phyloP scores from a whole-genome alignment of 2,888 invertebrate genomes.

The Andrena marginata region DNA sequence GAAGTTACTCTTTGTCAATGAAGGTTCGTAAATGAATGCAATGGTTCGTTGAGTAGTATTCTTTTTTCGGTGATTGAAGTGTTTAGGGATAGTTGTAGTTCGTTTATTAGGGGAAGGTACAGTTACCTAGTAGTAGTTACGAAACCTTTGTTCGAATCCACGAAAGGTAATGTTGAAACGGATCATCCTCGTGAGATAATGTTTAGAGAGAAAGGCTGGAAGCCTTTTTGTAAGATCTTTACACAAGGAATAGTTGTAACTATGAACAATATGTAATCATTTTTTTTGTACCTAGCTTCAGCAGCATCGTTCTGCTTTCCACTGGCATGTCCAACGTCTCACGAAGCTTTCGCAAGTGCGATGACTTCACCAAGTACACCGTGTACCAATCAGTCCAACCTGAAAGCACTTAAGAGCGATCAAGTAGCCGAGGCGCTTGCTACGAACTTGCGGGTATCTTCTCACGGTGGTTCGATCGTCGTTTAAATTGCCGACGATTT shows the following conservation, averaged over 20 bases:
- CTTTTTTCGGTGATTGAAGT: no score
- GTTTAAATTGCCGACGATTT: constrained; percentile 47
- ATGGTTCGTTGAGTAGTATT: no score
- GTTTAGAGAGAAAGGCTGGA: no score
- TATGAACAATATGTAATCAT: constrained; percentile 2
- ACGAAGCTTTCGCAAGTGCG: constrained; percentile 34
- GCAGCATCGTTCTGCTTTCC: constrained; percentile 7
- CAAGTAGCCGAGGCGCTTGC: constrained; percentile 55
- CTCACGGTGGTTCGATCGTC: constrained; percentile 71
- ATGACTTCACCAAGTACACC: constrained; percentile 22
- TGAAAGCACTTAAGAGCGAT: constrained; percentile 30
- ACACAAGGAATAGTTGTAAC: not conserved
- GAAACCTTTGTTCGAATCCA: not conserved
- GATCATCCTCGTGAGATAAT: not conserved
- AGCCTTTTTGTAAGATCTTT: not conserved
- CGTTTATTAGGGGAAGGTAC: not conserved
- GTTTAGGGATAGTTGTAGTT: not conserved
- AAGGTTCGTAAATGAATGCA: not conserved
- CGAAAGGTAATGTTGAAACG: not conserved
- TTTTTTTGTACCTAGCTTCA: not conserved
- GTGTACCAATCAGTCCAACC: constrained; percentile 32
- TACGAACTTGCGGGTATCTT: constrained; percentile 66
- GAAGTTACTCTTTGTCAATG: not conserved
- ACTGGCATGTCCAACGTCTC: not conserved
- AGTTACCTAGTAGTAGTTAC: no score